Evolutionary conservation across 2,113 vertebrate species (phyloP), one percentile per base, ranked within the genome.

Genomic region (Oncorhynchus masou): DNA sequence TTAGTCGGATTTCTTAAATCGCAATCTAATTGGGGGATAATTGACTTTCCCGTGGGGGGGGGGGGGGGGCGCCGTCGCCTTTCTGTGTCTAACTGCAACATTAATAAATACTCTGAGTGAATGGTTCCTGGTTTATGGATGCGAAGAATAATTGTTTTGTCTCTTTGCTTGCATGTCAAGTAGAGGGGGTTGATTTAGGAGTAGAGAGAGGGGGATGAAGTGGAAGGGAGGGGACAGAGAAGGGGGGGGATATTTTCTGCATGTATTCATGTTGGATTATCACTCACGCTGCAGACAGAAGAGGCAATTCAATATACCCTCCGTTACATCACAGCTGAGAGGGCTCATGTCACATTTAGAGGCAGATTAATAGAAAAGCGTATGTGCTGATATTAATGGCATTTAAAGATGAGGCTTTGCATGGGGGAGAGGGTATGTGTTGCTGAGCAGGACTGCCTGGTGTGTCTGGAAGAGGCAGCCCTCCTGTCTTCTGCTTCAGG

Each of bases 11-110:
- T 90, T 86, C 87, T 89, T 88, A 85, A 90, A 90, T 87, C 69
- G 74, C 86, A 80, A 90, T 89, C 85, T 91, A 92, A 93, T 93
- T 93, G 91, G 85, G 72, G 66, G 75, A 87, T 92, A 91, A 93
- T 93, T 91, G 90, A 82, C 88, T 88, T 90, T 71, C 15, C 49
- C 81, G 68, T 5, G 12, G 62, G 54, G 70, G 75, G 2, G 27
- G 27, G 27, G 27, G 22, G 67, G 74, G 62, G 22, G 51, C 34
- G 31, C n/a, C 20, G 11, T 22, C 22, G 64, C 69, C 74, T 83
- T 77, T 87, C 86, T 83, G 73, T 85, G 74, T 83, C 91, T 85
- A 92, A 87, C 77, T 48, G 57, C 73, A 88, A 91, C 90, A 90
- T 91, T 92, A 89, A 86, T 85, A 90, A 91, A 92, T 86, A 86